Conservation (phyloP, 2,888 invertebrate species). For the Yponomeuta sedellus region DNA sequence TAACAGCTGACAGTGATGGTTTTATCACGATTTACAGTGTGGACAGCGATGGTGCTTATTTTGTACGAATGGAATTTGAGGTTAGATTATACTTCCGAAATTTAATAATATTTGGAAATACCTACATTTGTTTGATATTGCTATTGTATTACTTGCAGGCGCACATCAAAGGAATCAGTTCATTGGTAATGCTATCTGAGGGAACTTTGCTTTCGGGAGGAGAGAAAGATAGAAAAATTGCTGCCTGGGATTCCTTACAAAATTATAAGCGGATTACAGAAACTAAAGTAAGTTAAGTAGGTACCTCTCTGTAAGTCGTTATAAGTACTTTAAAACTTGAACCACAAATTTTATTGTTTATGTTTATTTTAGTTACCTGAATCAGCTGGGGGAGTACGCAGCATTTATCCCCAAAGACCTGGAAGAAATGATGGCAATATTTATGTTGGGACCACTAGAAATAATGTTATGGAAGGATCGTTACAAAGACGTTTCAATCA, state of each 20-base stretch:
- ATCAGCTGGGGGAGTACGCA: constrained; percentile 90
- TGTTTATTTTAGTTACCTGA: constrained; percentile 82
- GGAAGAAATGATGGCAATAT: constrained; percentile 93
- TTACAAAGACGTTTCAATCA: constrained; percentile 91
- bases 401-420: constrained; percentile 91
- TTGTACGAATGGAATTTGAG: constrained; percentile 92
- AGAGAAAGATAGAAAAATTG: constrained; percentile 92
- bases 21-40: constrained; percentile 94
- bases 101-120: too few relatives aligned
- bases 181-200: constrained; percentile 91
- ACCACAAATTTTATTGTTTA: constrained; percentile 11
- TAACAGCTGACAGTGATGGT: constrained; percentile 94
- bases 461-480: constrained; percentile 93
- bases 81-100: constrained; percentile 39
- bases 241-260: constrained; percentile 94
- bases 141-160: constrained; percentile 62
- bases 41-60: constrained; percentile 92
- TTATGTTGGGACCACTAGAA: constrained; percentile 92
- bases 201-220: constrained; percentile 94
- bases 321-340: neutral
- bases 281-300: constrained; percentile 79
- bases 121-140: neutral
- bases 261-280: constrained; percentile 93
- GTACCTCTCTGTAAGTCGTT: neutral
- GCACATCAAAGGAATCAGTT: constrained; percentile 91